A percentile compares a stretch with the other conserved stretches of the same genome.
These are phyloP conservation scores for Rhinolophus sinicus DNA, from an alignment of 2,113 vertebrate genomes.

Conservation along the genomic window DNA sequence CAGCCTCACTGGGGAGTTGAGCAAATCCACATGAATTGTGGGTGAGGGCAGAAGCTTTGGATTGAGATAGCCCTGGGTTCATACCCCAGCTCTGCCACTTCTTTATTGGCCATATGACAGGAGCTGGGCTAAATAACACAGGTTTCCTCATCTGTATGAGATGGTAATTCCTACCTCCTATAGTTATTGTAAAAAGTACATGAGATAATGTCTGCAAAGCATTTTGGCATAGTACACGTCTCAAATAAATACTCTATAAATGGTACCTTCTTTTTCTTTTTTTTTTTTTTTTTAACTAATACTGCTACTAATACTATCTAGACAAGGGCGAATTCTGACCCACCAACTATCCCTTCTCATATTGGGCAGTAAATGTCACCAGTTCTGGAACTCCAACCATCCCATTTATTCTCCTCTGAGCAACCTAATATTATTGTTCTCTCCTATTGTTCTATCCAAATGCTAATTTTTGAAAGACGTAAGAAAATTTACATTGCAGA, in stretches of 20 bases:
- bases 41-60: background rate
- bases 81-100: background rate
- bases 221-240: background rate
- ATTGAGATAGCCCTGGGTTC: background rate
- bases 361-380: background rate
- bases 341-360: background rate
- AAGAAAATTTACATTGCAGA: slow-evolving; percentile 76
- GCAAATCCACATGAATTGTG: background rate
- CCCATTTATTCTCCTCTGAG: background rate
- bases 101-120: background rate
- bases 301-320: background rate
- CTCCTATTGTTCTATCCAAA: slow-evolving; percentile 66
- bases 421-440: slow-evolving; percentile 37
- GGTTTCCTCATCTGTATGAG: background rate
- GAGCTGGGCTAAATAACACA: background rate
- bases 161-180: background rate
- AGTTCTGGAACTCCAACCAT: background rate
- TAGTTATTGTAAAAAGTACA: background rate
- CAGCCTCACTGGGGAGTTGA: fast-evolving
- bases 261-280: background rate
- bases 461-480: slow-evolving; percentile 78
- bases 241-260: background rate
- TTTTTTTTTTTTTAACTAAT: background rate
- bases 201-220: background rate
- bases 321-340: background rate